Evolutionary conservation across 2,113 vertebrate species (phyloP).

Genomic region (Acanthisitta chloris): DNA sequence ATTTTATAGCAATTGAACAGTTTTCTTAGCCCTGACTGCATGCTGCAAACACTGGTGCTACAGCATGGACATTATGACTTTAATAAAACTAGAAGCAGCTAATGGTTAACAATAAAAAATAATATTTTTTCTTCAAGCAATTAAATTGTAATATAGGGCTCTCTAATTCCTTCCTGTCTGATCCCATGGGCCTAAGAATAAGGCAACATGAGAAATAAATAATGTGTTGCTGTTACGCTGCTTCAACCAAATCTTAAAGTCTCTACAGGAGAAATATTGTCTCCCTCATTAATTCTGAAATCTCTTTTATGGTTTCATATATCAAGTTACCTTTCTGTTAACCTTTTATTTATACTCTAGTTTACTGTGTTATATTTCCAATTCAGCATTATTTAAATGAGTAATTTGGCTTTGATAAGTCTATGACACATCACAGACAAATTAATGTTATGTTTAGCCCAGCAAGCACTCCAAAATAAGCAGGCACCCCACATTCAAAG

Average conservation of each 20-base stretch:
- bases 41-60: constrained; percentile 14
- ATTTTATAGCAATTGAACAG: neutral
- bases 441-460: neutral
- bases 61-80: constrained; percentile 33
- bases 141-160: constrained; percentile 76
- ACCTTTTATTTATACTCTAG: constrained; percentile 6
- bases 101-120: constrained; percentile 78
- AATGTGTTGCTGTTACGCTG: constrained; percentile 54
- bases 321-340: constrained; percentile 63
- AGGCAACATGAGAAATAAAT: constrained; percentile 75
- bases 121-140: constrained; percentile 80
- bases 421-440: neutral
- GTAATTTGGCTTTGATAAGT: constrained; percentile 34
- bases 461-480: constrained; percentile 15
- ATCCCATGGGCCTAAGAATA: constrained; percentile 70
- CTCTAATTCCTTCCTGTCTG: constrained; percentile 79
- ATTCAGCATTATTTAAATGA: constrained; percentile 58
- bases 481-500: neutral
- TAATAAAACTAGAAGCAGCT: constrained; percentile 74
- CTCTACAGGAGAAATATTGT: constrained; percentile 61
- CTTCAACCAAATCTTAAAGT: constrained; percentile 64
- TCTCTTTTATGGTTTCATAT: constrained; percentile 57
- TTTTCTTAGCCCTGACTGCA: neutral
- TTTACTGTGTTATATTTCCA: constrained; percentile 43
- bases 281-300: constrained; percentile 63